Evolutionary conservation across 2,797 vertebrate species (phyloP), one percentile per base, ranked within the genome.

Genomic region (Manis javanica): DNA sequence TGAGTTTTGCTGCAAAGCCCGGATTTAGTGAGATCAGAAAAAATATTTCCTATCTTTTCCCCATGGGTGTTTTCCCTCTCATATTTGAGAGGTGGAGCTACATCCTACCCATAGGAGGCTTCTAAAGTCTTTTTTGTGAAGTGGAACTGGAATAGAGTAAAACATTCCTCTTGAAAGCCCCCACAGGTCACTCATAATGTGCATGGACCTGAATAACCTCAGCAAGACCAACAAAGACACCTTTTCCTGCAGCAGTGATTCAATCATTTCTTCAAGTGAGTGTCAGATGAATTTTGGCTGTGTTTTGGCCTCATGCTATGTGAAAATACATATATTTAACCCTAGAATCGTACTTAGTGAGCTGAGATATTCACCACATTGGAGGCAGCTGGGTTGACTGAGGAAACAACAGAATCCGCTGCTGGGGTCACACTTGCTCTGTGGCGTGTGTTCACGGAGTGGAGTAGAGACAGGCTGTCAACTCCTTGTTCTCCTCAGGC

Each of bases 1-100:
- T 87, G 68, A 96, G 53, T 87, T 95, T 90, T 71, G 26, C 69
- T 85, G 61, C 51, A 79, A 78, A 85, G 8, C 31, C 42, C 59
- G 37, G 5, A 72, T 85, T 77, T 95, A 15, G 53, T 24, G n/a
- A 39, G 21, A 66, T 59, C 69, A 69, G 72, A n/a, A 84, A 63
- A 93, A 59, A 34, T 81, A 59, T 29, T 95, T 92, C 34, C 59
- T 53, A 2, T 55, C 11, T 91, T 89, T 72, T 37, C 68, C 42
- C 15, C 92, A 16, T 57, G 71, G 37, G 26, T 51, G 14, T 84
- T 71, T 42, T 15, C 16, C 5, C 1, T 81, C 26, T 87, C 59
- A 34, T 92, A 71, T 94, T 81, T 88, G 63, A 63, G 66, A 74
- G 72, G 19, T 34, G 69, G 23, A 82, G 37, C 29, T 90, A 18